Evolutionary conservation across 1,140 invertebrate species (phyloP).

Genomic region (Eriosoma lanigerum): DNA sequence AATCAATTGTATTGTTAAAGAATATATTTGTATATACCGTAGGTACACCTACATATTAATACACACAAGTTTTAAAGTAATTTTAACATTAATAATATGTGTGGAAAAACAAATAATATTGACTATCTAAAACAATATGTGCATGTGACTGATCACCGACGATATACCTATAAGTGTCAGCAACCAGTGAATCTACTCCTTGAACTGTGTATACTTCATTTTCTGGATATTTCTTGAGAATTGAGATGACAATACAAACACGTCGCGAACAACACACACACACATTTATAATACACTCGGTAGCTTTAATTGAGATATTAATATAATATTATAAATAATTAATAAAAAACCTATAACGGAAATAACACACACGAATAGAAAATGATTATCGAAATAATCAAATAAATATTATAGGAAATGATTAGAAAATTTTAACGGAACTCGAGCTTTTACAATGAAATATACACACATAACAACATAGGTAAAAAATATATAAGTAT

Average conservation of each 20-base stretch:
- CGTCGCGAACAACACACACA: not conserved
- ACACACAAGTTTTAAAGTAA: no score
- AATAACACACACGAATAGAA: not conserved
- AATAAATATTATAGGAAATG: not conserved
- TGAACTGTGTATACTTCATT: not conserved
- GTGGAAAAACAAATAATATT: not conserved
- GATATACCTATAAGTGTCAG: not conserved
- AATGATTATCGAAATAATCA: not conserved
- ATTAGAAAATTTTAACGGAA: not conserved
- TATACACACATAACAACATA: not conserved
- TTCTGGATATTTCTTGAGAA: not conserved
- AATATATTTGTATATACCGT: not conserved
- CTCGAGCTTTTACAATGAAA: no score
- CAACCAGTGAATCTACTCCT: not conserved
- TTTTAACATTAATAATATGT: not conserved
- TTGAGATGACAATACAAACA: not conserved
- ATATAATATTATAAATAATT: not conserved
- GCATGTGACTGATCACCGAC: not conserved
- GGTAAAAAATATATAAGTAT: not conserved
- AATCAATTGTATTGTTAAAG: not conserved
- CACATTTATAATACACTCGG: not conserved
- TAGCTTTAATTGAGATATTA: no score
- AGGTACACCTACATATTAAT: not conserved
- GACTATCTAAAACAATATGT: not conserved
- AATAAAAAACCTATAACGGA: not conserved